Percentiles rank a stretch among this genome's conserved stretches.
phyloP scores from a whole-genome alignment of 1,140 invertebrate species.

The Episyrphus balteatus region DNA sequence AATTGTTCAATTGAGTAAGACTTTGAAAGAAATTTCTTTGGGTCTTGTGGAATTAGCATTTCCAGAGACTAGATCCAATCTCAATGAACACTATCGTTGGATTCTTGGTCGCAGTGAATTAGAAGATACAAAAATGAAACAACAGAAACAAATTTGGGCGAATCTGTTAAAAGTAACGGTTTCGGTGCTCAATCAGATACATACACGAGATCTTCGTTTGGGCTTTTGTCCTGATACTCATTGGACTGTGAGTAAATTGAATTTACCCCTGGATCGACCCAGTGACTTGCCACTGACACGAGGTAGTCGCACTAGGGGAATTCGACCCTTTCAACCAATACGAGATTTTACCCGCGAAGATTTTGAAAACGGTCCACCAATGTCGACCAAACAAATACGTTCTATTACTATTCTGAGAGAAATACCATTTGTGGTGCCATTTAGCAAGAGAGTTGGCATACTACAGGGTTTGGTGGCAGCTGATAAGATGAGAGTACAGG shows the following conservation, averaged over 20 bases:
- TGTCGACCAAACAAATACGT: conserved; percentile 79
- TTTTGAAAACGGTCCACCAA: conserved; percentile 63
- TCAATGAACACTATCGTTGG: conserved; percentile 35
- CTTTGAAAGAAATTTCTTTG: conserved; percentile 69
- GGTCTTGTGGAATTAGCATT: conserved; percentile 84
- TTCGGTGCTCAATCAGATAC: conserved; percentile 64
- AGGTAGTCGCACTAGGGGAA: conserved; percentile 42
- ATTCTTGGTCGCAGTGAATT: conserved; percentile 34
- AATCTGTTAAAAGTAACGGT: conserved; percentile 45
- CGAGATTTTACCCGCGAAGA: conserved; percentile 51
- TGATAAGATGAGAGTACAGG: conserved; percentile 45
- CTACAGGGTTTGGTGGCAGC: conserved; percentile 58
- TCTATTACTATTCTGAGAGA: conserved; percentile 80
- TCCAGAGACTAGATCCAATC: conserved; percentile 59
- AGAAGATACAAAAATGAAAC: conserved; percentile 26
- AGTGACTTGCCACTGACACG: conserved; percentile 48
- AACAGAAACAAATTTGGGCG: conserved; percentile 43
- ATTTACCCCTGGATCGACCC: conserved; percentile 51
- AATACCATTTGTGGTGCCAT: conserved; percentile 87
- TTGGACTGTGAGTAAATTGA: conserved; percentile 63
- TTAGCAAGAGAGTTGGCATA: conserved; percentile 76
- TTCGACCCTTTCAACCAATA: conserved; percentile 50
- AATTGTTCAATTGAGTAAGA: conserved; percentile 53
- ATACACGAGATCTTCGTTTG: conserved; percentile 62
- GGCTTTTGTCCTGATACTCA: conserved; percentile 65